phyloP scores from a whole-genome alignment of 2,797 vertebrate genomes.

The Periophthalmus magnuspinnatus region DNA sequence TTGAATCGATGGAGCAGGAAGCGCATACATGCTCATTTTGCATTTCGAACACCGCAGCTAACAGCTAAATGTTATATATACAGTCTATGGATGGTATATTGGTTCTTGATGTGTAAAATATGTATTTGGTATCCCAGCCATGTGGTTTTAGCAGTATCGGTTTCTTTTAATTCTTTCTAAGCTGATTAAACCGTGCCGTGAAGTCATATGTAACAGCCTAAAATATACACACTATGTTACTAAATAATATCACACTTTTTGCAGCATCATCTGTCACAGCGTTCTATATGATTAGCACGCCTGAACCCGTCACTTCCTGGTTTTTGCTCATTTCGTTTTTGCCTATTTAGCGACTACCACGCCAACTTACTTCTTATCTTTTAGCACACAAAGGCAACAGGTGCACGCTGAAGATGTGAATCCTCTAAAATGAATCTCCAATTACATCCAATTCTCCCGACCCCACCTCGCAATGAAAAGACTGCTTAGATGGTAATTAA shows the following conservation, averaged over 20 bases:
- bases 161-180: no score
- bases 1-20: no score
- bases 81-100: no score
- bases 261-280: neutral
- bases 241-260: neutral
- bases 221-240: neutral
- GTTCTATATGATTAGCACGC: neutral
- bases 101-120: no score
- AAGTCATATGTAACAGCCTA: neutral
- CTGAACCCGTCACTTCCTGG: slow-evolving; percentile 4
- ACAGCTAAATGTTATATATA: no score
- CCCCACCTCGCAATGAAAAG: slow-evolving; percentile 69
- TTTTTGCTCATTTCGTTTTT: neutral
- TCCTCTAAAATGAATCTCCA: slow-evolving; percentile 64
- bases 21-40: no score
- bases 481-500: slow-evolving; percentile 67
- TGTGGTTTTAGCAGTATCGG: no score
- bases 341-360: neutral
- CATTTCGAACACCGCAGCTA: no score
- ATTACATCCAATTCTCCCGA: slow-evolving; percentile 72
- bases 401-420: slow-evolving; percentile 71
- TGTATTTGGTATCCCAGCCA: no score
- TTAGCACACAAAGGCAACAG: slow-evolving; percentile 74
- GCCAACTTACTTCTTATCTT: slow-evolving; percentile 36
- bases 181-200: slow-evolving; percentile 43